A percentile compares a stretch with the other conserved stretches of the same genome.
Evolutionary conservation across 1,140 invertebrate genomes (phyloP).

Genomic region (Leptopilina clavipes): DNA sequence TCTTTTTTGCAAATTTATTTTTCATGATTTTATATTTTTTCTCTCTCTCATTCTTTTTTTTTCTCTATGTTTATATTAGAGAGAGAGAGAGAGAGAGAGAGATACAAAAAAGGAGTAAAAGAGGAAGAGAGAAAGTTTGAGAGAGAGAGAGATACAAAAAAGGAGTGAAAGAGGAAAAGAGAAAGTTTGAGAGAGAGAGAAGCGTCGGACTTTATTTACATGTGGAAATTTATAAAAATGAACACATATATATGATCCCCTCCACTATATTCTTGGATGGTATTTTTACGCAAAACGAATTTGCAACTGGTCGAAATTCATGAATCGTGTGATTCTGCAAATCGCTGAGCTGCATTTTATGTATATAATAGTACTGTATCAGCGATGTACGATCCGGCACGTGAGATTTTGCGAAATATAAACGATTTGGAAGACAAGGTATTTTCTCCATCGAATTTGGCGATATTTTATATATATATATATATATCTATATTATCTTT

Average conservation of each 20-base stretch:
- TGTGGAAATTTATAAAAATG: background rate
- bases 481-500: background rate
- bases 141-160: no score
- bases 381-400: slow-evolving; percentile 17
- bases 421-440: background rate
- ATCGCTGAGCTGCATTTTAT: slow-evolving; percentile 26
- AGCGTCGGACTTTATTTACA: no score
- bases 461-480: background rate
- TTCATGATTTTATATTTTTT: no score
- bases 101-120: no score
- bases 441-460: background rate
- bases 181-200: no score
- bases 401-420: slow-evolving; percentile 22
- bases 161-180: no score
- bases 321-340: slow-evolving; percentile 21
- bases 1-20: no score
- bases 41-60: no score
- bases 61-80: no score
- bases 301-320: slow-evolving; percentile 24
- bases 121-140: no score
- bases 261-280: background rate
- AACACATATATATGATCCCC: background rate
- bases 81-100: no score
- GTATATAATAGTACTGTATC: slow-evolving; percentile 22
- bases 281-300: slow-evolving; percentile 13